These are phyloP conservation scores for Lonchura striata DNA, from an alignment of 2,113 vertebrate genomes.

Conservation along the genomic window DNA sequence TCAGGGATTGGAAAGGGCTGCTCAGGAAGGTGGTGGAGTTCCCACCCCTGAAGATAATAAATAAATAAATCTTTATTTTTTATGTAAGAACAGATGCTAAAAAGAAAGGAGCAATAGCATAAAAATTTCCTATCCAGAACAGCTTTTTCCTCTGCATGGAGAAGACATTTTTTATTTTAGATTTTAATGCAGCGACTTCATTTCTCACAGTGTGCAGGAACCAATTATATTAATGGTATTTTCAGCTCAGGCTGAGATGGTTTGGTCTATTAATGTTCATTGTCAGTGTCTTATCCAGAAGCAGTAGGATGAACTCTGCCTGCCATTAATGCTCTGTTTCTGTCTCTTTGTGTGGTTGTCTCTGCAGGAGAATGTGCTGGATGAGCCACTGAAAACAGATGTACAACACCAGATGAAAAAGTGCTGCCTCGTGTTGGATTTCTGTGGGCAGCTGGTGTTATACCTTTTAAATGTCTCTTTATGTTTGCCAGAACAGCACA, in stretches of 20 bases:
- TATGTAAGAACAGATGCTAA: neutral
- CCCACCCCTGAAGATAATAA: neutral
- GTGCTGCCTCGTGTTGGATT: neutral
- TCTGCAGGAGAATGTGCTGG: neutral
- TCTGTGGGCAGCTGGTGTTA: slow-evolving; percentile 25
- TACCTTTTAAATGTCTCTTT: slow-evolving; percentile 18
- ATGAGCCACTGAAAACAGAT: slow-evolving; percentile 45
- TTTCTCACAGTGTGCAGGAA: neutral
- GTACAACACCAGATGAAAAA: slow-evolving; percentile 16
- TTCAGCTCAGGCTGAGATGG: neutral
- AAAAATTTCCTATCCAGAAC: neutral
- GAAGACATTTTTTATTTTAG: neutral
- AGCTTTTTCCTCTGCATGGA: neutral
- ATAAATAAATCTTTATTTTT: neutral
- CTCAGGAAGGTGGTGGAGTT: neutral
- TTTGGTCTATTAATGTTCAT: slow-evolving; percentile 15
- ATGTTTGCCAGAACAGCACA: neutral
- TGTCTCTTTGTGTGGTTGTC: slow-evolving; percentile 5
- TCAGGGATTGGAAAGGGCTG: neutral
- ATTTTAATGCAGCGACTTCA: neutral
- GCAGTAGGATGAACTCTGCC: slow-evolving; percentile 32
- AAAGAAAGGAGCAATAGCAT: neutral
- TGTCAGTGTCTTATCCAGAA: slow-evolving; percentile 27
- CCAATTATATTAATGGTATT: neutral
- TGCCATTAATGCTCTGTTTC: slow-evolving; percentile 43